Evolutionary conservation across 2,113 vertebrate genomes (phyloP).

Genomic region (Peromyscus californicus): DNA sequence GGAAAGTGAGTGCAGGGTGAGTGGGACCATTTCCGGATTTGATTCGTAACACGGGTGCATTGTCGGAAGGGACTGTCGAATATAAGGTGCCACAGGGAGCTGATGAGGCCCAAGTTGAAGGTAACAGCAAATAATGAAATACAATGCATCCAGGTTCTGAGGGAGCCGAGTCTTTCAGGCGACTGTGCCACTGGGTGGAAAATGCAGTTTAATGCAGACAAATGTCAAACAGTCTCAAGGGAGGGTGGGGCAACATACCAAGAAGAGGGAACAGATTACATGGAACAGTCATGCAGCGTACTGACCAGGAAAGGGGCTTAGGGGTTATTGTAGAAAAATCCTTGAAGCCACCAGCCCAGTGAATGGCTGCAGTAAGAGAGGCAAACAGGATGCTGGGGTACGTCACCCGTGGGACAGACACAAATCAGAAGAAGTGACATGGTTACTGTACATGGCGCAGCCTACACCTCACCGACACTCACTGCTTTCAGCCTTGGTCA

Average conservation of each 20-base stretch:
- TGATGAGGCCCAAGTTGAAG: slow-evolving; percentile 76
- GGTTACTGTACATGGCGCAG: slow-evolving; percentile 62
- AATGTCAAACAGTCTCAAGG: slow-evolving; percentile 45
- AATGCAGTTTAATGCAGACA: slow-evolving; percentile 64
- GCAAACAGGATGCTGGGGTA: slow-evolving; percentile 83
- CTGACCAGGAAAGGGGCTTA: slow-evolving; percentile 82
- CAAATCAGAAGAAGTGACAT: slow-evolving; percentile 83
- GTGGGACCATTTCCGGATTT: slow-evolving; percentile 43
- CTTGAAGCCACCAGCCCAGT: slow-evolving; percentile 84
- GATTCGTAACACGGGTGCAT: slow-evolving; percentile 51
- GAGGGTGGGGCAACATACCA: slow-evolving; percentile 73
- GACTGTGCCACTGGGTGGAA: slow-evolving; percentile 44
- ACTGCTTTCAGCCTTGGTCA: slow-evolving; percentile 57
- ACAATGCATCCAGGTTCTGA: slow-evolving; percentile 33
- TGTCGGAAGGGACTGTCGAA: slow-evolving; percentile 53
- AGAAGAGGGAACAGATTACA: slow-evolving; percentile 77
- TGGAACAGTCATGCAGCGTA: slow-evolving; percentile 82
- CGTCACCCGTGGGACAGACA: slow-evolving; percentile 78
- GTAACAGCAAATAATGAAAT: slow-evolving; percentile 51
- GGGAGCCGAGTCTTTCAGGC: slow-evolving; percentile 58
- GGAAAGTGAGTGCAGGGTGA: not conserved
- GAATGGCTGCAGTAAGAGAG: slow-evolving; percentile 87
- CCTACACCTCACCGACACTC: slow-evolving; percentile 69
- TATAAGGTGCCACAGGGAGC: slow-evolving; percentile 71
- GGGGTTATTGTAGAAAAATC: slow-evolving; percentile 81